These are phyloP conservation scores for Enteromius anoplus DNA, from an alignment of 2,797 vertebrate genomes.

Conservation along the genomic window DNA sequence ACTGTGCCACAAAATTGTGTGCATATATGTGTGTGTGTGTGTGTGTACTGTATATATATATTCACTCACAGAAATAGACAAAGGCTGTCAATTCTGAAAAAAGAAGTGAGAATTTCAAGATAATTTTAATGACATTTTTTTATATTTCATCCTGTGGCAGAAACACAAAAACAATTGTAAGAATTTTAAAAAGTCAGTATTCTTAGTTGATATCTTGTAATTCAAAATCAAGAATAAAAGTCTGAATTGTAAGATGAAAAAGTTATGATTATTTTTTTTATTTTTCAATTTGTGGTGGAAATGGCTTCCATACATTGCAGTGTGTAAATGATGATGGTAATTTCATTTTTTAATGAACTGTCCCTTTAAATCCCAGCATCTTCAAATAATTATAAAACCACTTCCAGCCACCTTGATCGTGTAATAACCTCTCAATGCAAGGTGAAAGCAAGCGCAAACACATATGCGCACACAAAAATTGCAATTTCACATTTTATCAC, in stretches of 20 bases:
- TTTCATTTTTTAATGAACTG: neutral
- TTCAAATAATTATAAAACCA: conserved; percentile 8
- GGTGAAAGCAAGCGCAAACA: conserved; percentile 9
- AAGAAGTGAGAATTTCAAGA: no score
- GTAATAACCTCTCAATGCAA: conserved; percentile 17
- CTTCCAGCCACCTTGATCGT: conserved; percentile 11
- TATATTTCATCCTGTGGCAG: no score
- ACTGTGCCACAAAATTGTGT: no score
- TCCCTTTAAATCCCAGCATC: conserved; percentile 18
- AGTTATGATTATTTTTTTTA: neutral
- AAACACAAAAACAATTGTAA: neutral
- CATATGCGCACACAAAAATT: neutral
- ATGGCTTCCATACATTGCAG: neutral
- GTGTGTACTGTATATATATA: no score
- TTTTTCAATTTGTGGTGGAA: neutral
- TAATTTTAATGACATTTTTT: no score
- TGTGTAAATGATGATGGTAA: neutral
- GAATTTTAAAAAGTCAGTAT: neutral
- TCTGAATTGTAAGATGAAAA: neutral
- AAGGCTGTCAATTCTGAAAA: no score
- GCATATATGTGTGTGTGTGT: no score
- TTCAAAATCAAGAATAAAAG: neutral
- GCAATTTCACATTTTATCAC: conserved; percentile 39
- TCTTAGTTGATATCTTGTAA: neutral
- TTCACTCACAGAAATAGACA: no score